phyloP scores from a whole-genome alignment of 1,140 invertebrate species.

The Drosophila sucinea region DNA sequence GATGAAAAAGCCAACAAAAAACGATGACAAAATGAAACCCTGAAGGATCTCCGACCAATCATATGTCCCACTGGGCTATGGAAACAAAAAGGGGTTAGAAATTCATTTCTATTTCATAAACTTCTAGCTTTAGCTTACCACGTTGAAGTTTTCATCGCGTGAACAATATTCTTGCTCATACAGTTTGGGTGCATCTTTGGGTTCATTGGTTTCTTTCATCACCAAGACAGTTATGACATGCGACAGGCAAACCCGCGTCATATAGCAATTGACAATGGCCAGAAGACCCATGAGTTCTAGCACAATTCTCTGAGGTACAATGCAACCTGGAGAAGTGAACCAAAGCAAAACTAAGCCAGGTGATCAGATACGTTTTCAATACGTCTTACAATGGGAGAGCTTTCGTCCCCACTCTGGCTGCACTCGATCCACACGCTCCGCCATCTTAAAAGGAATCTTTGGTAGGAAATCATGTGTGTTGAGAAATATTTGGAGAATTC shows the following conservation, averaged over 20 bases:
- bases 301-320: conserved; percentile 25
- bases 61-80: not conserved
- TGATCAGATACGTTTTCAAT: not conserved
- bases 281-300: conserved; percentile 37
- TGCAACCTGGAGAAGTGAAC: not conserved
- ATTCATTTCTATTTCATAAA: not conserved
- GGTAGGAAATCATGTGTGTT: too few relatives aligned
- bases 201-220: not conserved
- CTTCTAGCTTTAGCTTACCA: not conserved
- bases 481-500: too few relatives aligned
- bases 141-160: not conserved
- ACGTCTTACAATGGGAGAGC: conserved; percentile 9
- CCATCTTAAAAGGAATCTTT: too few relatives aligned
- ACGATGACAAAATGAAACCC: conserved; percentile 84
- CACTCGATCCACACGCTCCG: too few relatives aligned
- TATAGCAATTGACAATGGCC: conserved; percentile 33
- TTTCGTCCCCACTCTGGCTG: conserved; percentile 7
- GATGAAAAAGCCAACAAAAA: conserved; percentile 89
- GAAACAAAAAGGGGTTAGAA: not conserved
- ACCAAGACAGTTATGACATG: conserved; percentile 42
- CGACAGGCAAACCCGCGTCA: conserved; percentile 33
- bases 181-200: not conserved
- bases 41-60: conserved; percentile 11
- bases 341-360: not conserved
- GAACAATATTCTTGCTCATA: not conserved